A percentile compares a stretch with the other conserved stretches of the same genome.
These are phyloP conservation scores for Mesochorus sp. DNA, from an alignment of 2,888 invertebrate species.

Conservation along the genomic window DNA sequence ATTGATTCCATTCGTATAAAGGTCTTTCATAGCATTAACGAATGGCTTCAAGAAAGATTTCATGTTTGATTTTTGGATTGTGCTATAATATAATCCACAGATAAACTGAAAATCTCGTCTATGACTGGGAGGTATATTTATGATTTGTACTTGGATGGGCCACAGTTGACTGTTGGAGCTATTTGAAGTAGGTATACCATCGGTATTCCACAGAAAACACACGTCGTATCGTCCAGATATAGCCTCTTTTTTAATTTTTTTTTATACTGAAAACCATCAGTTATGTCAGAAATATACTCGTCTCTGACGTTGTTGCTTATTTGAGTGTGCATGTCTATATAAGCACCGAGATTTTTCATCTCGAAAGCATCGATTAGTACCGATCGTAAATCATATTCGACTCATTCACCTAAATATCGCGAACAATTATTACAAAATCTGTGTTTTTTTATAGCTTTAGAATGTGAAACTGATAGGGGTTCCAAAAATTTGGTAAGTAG, in stretches of 20 bases:
- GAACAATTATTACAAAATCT: slow-evolving; percentile 27
- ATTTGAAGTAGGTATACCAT: slow-evolving; percentile 13
- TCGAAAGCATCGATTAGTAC: slow-evolving; percentile 29
- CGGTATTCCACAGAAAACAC: slow-evolving; percentile 33
- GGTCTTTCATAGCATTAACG: slow-evolving; percentile 3
- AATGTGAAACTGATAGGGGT: not conserved
- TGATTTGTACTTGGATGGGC: slow-evolving; percentile 36
- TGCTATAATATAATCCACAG: slow-evolving; percentile 21
- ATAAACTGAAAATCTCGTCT: slow-evolving; percentile 25
- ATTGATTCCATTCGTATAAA: slow-evolving; percentile 21
- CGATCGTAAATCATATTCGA: slow-evolving; percentile 7
- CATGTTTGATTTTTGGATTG: slow-evolving; percentile 37
- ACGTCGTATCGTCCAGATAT: slow-evolving; percentile 23
- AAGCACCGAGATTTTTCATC: not conserved
- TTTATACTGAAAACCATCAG: slow-evolving; percentile 9
- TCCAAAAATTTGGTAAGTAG: slow-evolving; percentile 13
- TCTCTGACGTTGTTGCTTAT: not conserved
- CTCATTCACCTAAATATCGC: slow-evolving; percentile 14
- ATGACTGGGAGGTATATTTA: slow-evolving; percentile 25
- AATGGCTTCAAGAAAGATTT: slow-evolving; percentile 46
- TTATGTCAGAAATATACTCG: slow-evolving; percentile 15
- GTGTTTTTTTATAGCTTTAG: slow-evolving; percentile 12
- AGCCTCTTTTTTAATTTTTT: not conserved
- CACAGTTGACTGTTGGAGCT: slow-evolving; percentile 39
- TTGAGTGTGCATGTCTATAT: slow-evolving; percentile 10